These are phyloP conservation scores for Lasioglossum zephyrum DNA, from an alignment of 2,888 invertebrate species.

Conservation along the genomic window DNA sequence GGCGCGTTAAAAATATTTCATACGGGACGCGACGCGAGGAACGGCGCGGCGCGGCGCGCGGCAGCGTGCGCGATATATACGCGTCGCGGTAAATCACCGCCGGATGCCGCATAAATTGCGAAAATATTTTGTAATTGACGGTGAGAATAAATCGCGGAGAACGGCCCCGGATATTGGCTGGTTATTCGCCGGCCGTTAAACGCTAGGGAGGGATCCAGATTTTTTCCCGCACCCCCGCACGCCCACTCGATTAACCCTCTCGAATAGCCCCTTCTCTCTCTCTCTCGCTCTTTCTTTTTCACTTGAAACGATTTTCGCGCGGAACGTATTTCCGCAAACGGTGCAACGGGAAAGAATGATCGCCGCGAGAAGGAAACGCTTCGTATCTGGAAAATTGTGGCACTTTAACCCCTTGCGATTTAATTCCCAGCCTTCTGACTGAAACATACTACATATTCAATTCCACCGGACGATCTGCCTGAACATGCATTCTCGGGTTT, in stretches of 20 bases:
- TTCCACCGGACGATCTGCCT: background rate
- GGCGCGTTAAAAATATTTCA: conserved; percentile 52
- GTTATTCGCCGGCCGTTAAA: conserved; percentile 13
- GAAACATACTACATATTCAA: background rate
- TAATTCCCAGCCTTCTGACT: background rate
- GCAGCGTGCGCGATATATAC: background rate
- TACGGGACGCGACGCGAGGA: conserved; percentile 14
- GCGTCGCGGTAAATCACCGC: conserved; percentile 40
- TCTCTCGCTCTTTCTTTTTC: background rate
- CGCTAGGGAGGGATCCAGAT: background rate
- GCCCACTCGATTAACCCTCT: background rate
- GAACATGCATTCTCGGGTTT: background rate
- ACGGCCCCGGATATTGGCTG: conserved; percentile 22
- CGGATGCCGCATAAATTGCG: conserved; percentile 44
- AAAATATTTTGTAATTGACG: conserved; percentile 52
- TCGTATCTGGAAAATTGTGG: background rate
- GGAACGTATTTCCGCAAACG: background rate
- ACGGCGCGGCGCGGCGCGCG: background rate
- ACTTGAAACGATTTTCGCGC: background rate
- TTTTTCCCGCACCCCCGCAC: background rate
- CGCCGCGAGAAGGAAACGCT: background rate
- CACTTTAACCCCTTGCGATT: background rate
- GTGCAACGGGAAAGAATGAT: background rate
- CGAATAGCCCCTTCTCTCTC: background rate
- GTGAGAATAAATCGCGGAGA: conserved; percentile 32